A percentile compares a stretch with the other conserved stretches of the same genome.
Evolutionary conservation across 2,113 vertebrate genomes (phyloP).

Genomic region (Pedionomus torquatus): DNA sequence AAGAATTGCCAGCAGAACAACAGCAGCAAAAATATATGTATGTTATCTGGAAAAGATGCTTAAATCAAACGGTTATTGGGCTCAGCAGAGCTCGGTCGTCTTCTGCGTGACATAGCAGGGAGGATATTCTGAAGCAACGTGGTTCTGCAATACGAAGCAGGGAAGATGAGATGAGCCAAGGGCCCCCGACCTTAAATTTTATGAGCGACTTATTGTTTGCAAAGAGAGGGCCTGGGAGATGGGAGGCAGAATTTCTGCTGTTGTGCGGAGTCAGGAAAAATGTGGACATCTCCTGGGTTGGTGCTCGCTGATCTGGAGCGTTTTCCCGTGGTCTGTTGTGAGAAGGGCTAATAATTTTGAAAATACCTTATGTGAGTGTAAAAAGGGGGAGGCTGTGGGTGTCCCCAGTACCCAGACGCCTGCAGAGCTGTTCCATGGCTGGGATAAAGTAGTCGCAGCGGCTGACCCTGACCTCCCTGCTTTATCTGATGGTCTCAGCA

Average conservation of each 20-base stretch:
- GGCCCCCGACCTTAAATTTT: background rate
- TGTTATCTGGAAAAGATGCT: background rate
- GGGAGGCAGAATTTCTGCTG: background rate
- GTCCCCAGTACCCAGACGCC: background rate
- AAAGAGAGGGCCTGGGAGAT: background rate
- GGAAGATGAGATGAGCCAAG: constrained; percentile 3
- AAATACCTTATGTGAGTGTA: background rate
- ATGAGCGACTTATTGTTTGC: background rate
- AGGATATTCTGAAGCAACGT: background rate
- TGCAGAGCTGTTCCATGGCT: background rate
- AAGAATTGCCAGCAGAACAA: background rate
- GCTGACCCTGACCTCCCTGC: constrained; percentile 76
- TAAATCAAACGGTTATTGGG: background rate
- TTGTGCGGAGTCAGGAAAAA: background rate
- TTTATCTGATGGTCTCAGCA: constrained; percentile 89
- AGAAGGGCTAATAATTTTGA: background rate
- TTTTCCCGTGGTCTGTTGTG: background rate
- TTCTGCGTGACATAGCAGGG: background rate
- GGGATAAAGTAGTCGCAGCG: constrained; percentile 23
- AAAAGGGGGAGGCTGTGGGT: background rate
- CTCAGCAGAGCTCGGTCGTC: background rate
- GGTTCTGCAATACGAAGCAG: background rate
- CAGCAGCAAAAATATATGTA: background rate
- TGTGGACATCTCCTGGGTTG: background rate
- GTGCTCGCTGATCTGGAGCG: accelerated